Evolutionary conservation across 1,140 invertebrate species (phyloP).

Genomic region (Idris sp.): DNA sequence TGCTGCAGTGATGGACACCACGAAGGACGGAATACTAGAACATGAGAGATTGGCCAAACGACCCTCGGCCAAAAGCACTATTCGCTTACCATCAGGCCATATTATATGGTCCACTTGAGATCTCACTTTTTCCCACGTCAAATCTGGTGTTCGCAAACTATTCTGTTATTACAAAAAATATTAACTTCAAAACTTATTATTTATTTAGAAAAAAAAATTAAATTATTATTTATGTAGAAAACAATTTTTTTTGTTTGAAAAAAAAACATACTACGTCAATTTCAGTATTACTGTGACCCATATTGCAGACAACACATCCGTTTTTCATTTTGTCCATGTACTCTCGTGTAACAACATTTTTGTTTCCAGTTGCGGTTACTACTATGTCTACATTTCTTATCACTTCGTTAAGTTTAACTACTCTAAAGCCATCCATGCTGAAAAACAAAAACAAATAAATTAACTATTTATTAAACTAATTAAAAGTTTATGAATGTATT

Average conservation of each 20-base stretch:
- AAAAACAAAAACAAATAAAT: conserved; percentile 10
- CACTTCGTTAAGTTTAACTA: conserved; percentile 97
- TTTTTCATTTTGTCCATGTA: conserved; percentile 99
- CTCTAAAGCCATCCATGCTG: conserved; percentile 98
- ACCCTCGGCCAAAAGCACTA: conserved; percentile 96
- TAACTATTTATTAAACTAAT: too few relatives aligned
- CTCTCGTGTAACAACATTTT: conserved; percentile 95
- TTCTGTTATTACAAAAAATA: conserved; percentile 81
- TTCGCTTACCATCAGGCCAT: conserved; percentile 95
- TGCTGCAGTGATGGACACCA: conserved; percentile 96
- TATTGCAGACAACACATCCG: conserved; percentile 97
- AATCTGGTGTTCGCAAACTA: conserved; percentile 93
- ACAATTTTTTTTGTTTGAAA: too few relatives aligned
- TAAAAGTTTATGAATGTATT: too few relatives aligned
- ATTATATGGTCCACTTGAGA: conserved; percentile 98
- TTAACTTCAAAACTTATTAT: too few relatives aligned
- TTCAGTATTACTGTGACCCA: conserved; percentile 99
- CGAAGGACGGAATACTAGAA: conserved; percentile 97
- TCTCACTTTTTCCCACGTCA: conserved; percentile 98
- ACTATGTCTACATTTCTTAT: conserved; percentile 95
- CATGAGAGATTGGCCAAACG: conserved; percentile 97
- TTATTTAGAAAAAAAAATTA: too few relatives aligned
- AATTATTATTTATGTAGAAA: too few relatives aligned
- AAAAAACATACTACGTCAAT: conserved; percentile 96
- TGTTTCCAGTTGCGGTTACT: conserved; percentile 97